Evolutionary conservation across 2,888 invertebrate genomes (phyloP).

Genomic region (Eristalis arbustorum): DNA sequence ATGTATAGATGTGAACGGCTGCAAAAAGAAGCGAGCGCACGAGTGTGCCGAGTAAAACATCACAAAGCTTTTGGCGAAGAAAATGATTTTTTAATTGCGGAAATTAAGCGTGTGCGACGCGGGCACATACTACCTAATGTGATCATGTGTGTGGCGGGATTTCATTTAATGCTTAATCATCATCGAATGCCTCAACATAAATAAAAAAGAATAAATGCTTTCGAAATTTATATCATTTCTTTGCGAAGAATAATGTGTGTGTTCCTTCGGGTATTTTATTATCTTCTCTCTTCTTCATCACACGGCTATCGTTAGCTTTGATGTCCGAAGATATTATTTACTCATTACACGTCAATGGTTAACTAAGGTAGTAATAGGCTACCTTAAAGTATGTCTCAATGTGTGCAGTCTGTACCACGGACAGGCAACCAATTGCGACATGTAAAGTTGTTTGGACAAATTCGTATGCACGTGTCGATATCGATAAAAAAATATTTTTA

Average conservation of each 20-base stretch:
- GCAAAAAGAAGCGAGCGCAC: neutral
- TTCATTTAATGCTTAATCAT: slow-evolving; percentile 68
- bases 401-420: too few species aligned
- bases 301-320: neutral
- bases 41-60: slow-evolving; percentile 19
- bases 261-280: neutral
- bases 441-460: too few species aligned
- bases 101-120: slow-evolving; percentile 75
- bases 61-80: slow-evolving; percentile 64
- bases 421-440: too few species aligned
- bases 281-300: neutral
- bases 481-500: too few species aligned
- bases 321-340: too few species aligned
- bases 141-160: slow-evolving; percentile 69
- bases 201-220: slow-evolving; percentile 60
- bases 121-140: slow-evolving; percentile 56
- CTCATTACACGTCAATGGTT: too few species aligned
- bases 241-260: slow-evolving; percentile 39
- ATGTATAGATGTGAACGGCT: neutral
- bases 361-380: too few species aligned
- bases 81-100: slow-evolving; percentile 80
- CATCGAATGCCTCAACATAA: slow-evolving; percentile 66
- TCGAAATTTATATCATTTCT: slow-evolving; percentile 61
- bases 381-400: too few species aligned
- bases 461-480: too few species aligned